Evolutionary conservation across 2,797 vertebrate species (phyloP), one percentile per base, ranked within the genome.

Genomic region (Cyprinella venusta): DNA sequence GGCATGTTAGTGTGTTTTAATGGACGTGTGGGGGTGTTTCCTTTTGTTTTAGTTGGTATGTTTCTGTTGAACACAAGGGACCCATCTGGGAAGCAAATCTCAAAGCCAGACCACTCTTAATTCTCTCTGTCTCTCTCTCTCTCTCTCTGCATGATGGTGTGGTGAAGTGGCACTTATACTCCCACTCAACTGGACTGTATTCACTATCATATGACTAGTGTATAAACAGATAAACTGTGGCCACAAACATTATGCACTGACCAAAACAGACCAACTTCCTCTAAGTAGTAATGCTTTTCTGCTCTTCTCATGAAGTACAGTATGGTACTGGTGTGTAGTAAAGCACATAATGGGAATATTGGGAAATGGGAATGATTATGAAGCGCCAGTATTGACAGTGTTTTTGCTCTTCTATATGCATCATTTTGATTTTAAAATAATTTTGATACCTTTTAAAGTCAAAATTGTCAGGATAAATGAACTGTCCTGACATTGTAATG

Each of bases 191-290:
- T 68, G 83, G 72, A 75, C 85, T 85, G 21, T 79, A 48, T 81
- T 87, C 84, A 59, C 42, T 64, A 76, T 86, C 88, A 86, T 82
- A 82, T 89, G 85, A 85, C 81, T 72, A 33, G 56, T 40, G 63
- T 81, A 78, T 56, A 84, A 87, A 90, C 45, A 85, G 18, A 7
- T 79, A 87, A 63, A 63, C 61, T 80, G 75, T 67, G 75, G 84
- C 21, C 59, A 70, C 81, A 83, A 83, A 80, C 77, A 68, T 77
- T 54, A 54, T 75, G 50, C 26, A 79, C 78, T 54, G 68, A 71
- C 40, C 52, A 76, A 80, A 72, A 48, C 30, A 76, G 76, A 71
- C 68, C 52, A 83, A 48, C 72, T 48, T 75, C 67, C 59, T 65
- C 19, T 33, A 68, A 79, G 42, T 54, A 54, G 61, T 70, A 18